Evolutionary conservation across 2,797 vertebrate genomes (phyloP), one percentile per base, ranked within the genome.

Genomic region (Pangasius krempfi): DNA sequence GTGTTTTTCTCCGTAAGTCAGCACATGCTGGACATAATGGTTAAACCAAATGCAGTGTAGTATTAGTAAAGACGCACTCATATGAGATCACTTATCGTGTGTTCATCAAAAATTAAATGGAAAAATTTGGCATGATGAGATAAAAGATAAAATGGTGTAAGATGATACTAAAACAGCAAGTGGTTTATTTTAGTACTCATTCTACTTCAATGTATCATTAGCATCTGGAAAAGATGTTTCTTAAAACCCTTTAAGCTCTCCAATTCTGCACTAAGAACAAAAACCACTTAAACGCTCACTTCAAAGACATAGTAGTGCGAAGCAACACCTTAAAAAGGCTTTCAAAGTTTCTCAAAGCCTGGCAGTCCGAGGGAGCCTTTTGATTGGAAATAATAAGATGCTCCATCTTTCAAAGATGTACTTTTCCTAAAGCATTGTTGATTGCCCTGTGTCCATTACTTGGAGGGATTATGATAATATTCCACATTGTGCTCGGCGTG

Each of bases 391-490:
- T 96, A 96, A 96, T 95, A 95, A 87, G 94, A 94, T 90, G 92
- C 95, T 96, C 94, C 96, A 96, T 96, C 96, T 96, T 96, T 96
- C 94, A 96, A 96, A 96, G 95, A 97, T 96, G 96, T 96, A 96
- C 96, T 96, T 96, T 96, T 97, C 95, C 96, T 95, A 96, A 96
- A 96, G 96, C 96, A 96, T 97, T 96, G 97, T 97, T 98, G 98
- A 98, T 98, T 98, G 97, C 97, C 97, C 96, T 97, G 96, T 98
- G 98, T 98, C 98, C 98, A 98, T 98, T 98, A 98, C 96, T 97
- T 97, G 97, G 96, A 97, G 93, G 95, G 97, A 98, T 99, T 98
- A 99, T 98, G 96, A 99, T 97, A 98, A 98, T 98, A 98, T 98
- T 98, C 98, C 97, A 96, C 97, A 96, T 98, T 94, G 97, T 97